A percentile compares a stretch with the other conserved stretches of the same genome.
Conservation (phyloP, 2,888 invertebrate species). For the Deroplatys truncata region DNA sequence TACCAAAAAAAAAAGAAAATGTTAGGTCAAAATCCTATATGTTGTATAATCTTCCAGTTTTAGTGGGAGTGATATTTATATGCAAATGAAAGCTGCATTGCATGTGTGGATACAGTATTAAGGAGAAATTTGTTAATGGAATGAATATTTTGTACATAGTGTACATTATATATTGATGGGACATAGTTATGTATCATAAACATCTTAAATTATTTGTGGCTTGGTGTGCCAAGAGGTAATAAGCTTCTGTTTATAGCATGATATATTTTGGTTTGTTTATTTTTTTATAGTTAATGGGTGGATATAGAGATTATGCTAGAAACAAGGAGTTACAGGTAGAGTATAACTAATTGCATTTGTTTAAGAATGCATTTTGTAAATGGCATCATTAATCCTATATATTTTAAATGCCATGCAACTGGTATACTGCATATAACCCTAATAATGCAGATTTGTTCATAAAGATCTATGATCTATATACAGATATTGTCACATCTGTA, state of each 20-base stretch:
- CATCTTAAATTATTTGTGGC: constrained; percentile 8
- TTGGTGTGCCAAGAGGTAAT: neutral
- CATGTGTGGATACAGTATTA: neutral
- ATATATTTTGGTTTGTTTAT: constrained; percentile 6
- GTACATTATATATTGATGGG: neutral
- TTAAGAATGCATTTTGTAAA: constrained; percentile 45
- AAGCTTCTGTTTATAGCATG: constrained; percentile 12
- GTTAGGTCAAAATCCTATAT: constrained; percentile 15
- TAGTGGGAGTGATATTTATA: constrained; percentile 42
- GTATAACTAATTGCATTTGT: constrained; percentile 43
- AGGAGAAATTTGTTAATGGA: neutral
- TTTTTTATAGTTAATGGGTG: neutral
- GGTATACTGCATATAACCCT: neutral
- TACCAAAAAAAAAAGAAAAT: neutral
- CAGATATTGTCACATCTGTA: neutral
- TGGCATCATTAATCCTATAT: neutral
- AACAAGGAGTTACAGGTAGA: neutral
- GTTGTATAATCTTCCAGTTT: constrained; percentile 44
- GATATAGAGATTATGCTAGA: neutral
- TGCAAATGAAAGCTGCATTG: neutral
- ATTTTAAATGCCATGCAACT: neutral
- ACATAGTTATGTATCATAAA: neutral
- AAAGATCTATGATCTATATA: neutral
- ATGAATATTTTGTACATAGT: constrained; percentile 11
- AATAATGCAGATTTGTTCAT: neutral